Evolutionary conservation across 2,113 vertebrate species (phyloP), one percentile per base, ranked within the genome.

Genomic region (Syngnathus scovelli): DNA sequence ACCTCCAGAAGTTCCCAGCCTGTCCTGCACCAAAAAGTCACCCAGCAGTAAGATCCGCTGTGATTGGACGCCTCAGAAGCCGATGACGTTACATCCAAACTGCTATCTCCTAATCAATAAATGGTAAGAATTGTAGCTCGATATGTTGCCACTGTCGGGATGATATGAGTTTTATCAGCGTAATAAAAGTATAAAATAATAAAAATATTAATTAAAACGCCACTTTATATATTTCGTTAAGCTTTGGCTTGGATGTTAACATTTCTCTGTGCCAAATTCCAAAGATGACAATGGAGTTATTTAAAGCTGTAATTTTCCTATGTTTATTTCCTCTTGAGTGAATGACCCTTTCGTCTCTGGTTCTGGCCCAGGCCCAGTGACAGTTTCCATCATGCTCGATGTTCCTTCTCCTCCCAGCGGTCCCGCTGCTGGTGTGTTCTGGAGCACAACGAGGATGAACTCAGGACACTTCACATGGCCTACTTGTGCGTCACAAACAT

Each of bases 41-140:
- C 90, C 86, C 9, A 84, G 75, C 19, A 90, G 89, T 76, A 90
- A 91, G 64, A 90, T 92, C 23, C 89, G 86, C 61, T 93, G 92
- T 77, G 88, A 89, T 43, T 90, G 86, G 87, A 76, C 5, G 0
- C 76, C 85, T 41, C 79, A 64, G 55, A 70, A 76, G 56, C 66
- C 71, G 0, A 0, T 82, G 6, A 70, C 39, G 1, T 66, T 76
- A 13, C 55, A 0, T 1, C 77, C 85, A 13, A 55, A 61, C 39
- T 91, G 90, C 73, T 82, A 65, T 71, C 84, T 93, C 21, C 19
- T 86, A 0, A 66, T 90, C 61, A 70, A 19, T 11, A 90, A 72
- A 85, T 68, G 72, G 92, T 92, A 71, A 70, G 78, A 16, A 21
- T 1, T 44, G 39, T 44, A 16, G 6, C n/a, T 33, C 3, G 27